Conservation (phyloP, 2,797 vertebrate species). For the Lophotriccus pileatus region DNA sequence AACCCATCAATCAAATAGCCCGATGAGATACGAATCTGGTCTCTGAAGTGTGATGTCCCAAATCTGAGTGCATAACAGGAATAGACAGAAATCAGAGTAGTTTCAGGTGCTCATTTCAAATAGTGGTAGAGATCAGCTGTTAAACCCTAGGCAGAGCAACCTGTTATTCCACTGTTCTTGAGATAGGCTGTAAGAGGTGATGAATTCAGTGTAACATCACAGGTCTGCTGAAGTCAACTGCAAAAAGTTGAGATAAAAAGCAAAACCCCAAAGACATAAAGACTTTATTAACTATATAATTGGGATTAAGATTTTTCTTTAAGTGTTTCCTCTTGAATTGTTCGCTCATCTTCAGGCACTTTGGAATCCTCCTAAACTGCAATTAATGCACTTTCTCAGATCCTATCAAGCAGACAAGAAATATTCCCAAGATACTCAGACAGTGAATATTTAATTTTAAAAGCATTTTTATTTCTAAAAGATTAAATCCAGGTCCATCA, state of each 20-base stretch:
- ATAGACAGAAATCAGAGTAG: neutral
- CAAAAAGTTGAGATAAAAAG: neutral
- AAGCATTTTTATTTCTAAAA: neutral
- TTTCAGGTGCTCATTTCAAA: neutral
- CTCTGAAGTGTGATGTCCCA: neutral
- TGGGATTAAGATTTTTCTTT: neutral
- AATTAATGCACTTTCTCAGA: neutral
- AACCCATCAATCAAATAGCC: no score
- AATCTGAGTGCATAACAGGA: neutral
- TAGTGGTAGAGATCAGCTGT: neutral
- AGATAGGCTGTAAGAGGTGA: neutral
- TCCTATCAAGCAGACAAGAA: neutral
- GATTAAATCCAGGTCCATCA: neutral
- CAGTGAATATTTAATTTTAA: neutral
- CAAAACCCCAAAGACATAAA: neutral
- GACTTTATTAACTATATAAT: neutral
- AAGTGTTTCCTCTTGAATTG: neutral
- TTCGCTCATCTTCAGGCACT: neutral
- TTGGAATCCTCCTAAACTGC: neutral
- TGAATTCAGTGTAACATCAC: fast-evolving
- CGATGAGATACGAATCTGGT: no score
- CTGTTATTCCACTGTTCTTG: neutral
- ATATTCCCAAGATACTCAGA: neutral
- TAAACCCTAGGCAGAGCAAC: neutral
- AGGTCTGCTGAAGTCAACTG: neutral